These are phyloP conservation scores for Ptilodon capucinus DNA, from an alignment of 2,888 invertebrate genomes.

Conservation along the genomic window DNA sequence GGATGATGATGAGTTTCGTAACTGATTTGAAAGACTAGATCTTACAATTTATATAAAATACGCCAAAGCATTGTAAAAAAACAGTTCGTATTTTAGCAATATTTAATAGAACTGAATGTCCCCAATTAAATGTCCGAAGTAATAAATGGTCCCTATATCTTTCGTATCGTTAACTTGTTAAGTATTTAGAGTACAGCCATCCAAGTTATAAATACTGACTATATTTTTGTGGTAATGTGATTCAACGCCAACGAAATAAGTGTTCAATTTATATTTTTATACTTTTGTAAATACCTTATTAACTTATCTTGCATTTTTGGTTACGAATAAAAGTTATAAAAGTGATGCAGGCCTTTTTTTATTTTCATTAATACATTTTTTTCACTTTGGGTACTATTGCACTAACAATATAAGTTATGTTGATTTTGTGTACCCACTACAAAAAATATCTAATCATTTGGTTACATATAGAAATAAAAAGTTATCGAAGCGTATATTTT, in stretches of 20 bases:
- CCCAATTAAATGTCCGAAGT: too few species aligned
- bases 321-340: constrained; percentile 49
- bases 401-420: too few species aligned
- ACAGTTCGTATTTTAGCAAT: not conserved
- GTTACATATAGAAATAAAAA: too few species aligned
- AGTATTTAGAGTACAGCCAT: too few species aligned
- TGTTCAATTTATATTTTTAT: constrained; percentile 47
- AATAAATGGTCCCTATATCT: too few species aligned
- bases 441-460: too few species aligned
- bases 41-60: not conserved
- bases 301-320: constrained; percentile 52
- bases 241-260: constrained; percentile 26
- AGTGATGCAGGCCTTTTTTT: constrained; percentile 9
- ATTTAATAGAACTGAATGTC: not conserved
- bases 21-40: not conserved
- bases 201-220: not conserved
- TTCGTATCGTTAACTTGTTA: too few species aligned
- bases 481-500: too few species aligned
- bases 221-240: constrained; percentile 14
- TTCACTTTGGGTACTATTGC: too few species aligned
- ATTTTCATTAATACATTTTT: not conserved
- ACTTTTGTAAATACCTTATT: constrained; percentile 71
- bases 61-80: not conserved
- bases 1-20: not conserved
- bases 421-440: too few species aligned